Conservation (phyloP, 1,140 invertebrate species). For the Caenorhabditis tropicalis region DNA sequence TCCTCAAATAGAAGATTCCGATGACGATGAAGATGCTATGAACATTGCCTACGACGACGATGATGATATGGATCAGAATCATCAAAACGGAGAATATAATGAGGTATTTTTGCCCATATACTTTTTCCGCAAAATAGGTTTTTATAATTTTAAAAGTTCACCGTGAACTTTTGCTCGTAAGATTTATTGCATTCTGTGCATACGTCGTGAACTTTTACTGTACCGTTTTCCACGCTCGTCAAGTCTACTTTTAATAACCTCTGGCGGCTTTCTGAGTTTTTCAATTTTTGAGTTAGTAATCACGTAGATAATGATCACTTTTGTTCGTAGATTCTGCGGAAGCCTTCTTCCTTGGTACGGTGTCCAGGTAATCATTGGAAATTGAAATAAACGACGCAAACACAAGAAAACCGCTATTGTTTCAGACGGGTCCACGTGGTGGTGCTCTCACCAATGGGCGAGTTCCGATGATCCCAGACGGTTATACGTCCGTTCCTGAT, state of each 20-base stretch:
- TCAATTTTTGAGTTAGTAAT: background rate
- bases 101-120: background rate
- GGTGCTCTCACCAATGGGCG: background rate
- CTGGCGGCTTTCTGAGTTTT: background rate
- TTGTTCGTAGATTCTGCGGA: background rate
- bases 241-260: too few species aligned
- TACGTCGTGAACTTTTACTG: background rate
- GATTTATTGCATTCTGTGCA: background rate
- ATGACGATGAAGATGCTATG: background rate
- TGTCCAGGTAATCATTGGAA: background rate
- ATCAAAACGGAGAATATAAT: background rate
- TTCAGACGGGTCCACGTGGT: background rate
- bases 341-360: constrained; percentile 7
- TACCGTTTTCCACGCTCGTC: background rate
- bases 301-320: background rate
- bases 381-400: background rate
- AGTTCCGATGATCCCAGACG: constrained; percentile 45
- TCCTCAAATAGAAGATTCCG: background rate
- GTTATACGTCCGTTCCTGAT: background rate
- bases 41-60: background rate
- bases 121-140: background rate
- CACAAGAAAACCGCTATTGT: background rate
- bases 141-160: background rate
- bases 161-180: background rate
- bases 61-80: background rate